A percentile compares a stretch with the other conserved stretches of the same genome.
Evolutionary conservation across 2,888 invertebrate species (phyloP).

Genomic region (Magallana nippona): DNA sequence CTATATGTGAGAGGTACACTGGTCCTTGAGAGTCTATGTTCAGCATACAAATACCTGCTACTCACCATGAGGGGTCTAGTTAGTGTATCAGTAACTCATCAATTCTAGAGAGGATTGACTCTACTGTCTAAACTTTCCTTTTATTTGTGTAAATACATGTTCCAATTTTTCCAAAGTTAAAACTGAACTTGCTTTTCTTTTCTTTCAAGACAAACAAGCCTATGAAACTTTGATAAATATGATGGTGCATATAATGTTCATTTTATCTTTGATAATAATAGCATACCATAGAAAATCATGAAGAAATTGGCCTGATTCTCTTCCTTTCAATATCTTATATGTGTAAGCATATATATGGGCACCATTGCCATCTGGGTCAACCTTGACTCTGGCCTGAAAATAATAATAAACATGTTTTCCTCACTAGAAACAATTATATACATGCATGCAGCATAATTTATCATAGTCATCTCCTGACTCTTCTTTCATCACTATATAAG

Average conservation of each 20-base stretch:
- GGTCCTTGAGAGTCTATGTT: too few species aligned
- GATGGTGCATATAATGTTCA: too few species aligned
- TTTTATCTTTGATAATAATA: too few species aligned
- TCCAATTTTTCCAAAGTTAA: neutral
- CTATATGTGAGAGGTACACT: too few species aligned
- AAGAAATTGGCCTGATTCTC: constrained; percentile 78
- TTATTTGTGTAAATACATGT: neutral
- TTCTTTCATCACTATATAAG: too few species aligned
- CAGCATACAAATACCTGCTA: too few species aligned
- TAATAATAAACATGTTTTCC: neutral
- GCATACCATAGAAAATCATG: constrained; percentile 81
- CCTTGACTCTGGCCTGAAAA: constrained; percentile 80
- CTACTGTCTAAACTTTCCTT: neutral
- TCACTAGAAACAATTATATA: too few species aligned
- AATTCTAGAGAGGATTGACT: neutral
- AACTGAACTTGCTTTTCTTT: too few species aligned
- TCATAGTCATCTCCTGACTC: too few species aligned
- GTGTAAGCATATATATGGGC: constrained; percentile 81
- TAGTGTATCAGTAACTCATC: neutral
- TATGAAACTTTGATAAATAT: too few species aligned
- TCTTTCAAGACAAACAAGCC: neutral
- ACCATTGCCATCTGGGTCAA: constrained; percentile 81
- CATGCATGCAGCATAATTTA: too few species aligned
- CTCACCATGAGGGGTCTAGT: too few species aligned
- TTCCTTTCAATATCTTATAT: constrained; percentile 78